Conservation (phyloP, 1,140 invertebrate species). For the Rhizoglyphus robini region DNA sequence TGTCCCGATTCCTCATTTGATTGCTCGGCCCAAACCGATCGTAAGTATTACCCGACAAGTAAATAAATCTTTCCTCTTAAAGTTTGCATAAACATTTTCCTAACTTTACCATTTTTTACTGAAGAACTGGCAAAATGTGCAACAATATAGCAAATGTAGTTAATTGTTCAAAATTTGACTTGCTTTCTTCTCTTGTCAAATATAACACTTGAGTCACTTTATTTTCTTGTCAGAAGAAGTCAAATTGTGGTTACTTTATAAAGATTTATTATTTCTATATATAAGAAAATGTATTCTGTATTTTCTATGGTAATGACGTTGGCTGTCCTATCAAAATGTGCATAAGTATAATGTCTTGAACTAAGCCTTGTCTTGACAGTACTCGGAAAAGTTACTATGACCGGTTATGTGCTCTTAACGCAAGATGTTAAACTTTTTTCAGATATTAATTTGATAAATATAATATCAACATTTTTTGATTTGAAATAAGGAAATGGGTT, state of each 20-base stretch:
- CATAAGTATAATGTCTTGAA: not conserved
- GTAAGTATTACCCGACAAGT: too few species aligned
- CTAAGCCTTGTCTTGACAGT: not conserved
- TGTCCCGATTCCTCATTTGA: too few species aligned
- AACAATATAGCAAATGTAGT: slow-evolving; percentile 10
- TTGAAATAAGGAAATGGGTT: slow-evolving; percentile 13
- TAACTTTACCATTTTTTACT: not conserved
- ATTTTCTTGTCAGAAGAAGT: slow-evolving; percentile 1
- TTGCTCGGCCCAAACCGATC: too few species aligned
- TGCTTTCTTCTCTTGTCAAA: not conserved
- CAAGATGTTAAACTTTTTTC: not conserved
- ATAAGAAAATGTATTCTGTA: not conserved
- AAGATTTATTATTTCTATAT: too few species aligned
- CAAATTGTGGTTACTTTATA: too few species aligned
- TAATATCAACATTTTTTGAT: slow-evolving; percentile 6
- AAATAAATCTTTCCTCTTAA: too few species aligned
- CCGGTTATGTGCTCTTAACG: not conserved
- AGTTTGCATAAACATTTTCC: too few species aligned
- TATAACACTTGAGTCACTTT: not conserved
- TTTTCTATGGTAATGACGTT: not conserved
- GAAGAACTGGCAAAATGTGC: not conserved
- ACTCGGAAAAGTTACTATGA: too few species aligned
- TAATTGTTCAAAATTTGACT: not conserved
- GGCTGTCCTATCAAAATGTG: not conserved
- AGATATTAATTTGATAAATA: not conserved